A percentile compares a stretch with the other conserved stretches of the same genome.
phyloP scores from a whole-genome alignment of 2,888 invertebrate species.

The Hemithea aestivaria region DNA sequence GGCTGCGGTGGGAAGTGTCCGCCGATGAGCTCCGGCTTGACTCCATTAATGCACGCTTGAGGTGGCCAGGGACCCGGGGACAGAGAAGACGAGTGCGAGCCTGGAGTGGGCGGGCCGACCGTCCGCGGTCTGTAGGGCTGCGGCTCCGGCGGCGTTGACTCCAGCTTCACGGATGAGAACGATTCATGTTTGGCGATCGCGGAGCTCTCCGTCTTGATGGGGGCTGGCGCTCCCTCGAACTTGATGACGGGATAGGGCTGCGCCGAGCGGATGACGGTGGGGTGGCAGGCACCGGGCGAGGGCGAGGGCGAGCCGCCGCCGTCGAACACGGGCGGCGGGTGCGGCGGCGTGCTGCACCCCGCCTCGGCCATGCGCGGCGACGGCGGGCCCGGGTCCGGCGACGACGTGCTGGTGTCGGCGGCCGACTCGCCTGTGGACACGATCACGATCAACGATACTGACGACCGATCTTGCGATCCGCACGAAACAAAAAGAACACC shows the following conservation, averaged over 20 bases:
- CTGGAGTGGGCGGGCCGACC: constrained; percentile 67
- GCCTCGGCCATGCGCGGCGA: constrained; percentile 88
- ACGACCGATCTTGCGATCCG: constrained; percentile 34
- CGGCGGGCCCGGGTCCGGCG: constrained; percentile 92
- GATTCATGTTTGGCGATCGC: constrained; percentile 50
- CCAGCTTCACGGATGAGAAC: constrained; percentile 71
- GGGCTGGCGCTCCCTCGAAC: constrained; percentile 70
- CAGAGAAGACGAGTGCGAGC: constrained; percentile 52
- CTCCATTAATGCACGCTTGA: constrained; percentile 85
- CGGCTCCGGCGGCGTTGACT: constrained; percentile 49
- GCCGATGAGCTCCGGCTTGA: constrained; percentile 90
- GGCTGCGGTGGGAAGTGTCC: constrained; percentile 74
- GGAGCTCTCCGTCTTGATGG: constrained; percentile 55
- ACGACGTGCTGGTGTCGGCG: constrained; percentile 95
- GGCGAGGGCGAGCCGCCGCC: constrained; percentile 69
- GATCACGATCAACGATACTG: constrained; percentile 55
- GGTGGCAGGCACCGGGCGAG: constrained; percentile 62
- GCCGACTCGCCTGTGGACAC: constrained; percentile 89
- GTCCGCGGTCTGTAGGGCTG: constrained; percentile 62
- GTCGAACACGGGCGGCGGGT: constrained; percentile 76
- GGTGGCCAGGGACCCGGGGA: constrained; percentile 77
- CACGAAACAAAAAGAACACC: constrained; percentile 59
- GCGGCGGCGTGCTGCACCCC: constrained; percentile 81
- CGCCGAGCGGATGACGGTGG: constrained; percentile 78
- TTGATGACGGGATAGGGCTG: constrained; percentile 80